These are phyloP conservation scores for Lepisosteus osseus DNA, from an alignment of 2,113 vertebrate species.

Conservation along the genomic window DNA sequence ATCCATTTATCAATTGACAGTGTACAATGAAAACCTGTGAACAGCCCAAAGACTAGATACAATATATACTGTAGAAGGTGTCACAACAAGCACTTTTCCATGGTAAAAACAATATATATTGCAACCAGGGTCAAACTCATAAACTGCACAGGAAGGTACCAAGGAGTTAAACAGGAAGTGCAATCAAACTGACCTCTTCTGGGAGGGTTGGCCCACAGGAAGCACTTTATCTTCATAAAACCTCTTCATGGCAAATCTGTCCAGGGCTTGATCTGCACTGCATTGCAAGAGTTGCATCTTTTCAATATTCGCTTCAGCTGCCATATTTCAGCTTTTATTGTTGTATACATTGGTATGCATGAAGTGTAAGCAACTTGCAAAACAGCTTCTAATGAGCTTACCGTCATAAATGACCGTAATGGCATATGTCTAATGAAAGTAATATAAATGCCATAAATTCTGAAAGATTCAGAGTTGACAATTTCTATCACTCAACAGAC, in stretches of 20 bases:
- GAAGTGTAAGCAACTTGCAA: no score
- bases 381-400: no score
- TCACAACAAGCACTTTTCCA: neutral
- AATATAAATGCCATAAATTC: no score
- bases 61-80: neutral
- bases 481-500: no score
- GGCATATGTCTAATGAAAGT: no score
- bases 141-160: constrained; percentile 3
- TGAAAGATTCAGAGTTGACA: no score
- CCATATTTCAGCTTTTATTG: no score
- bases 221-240: constrained; percentile 98
- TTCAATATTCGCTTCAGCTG: no score
- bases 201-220: constrained; percentile 91
- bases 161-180: constrained; percentile 25
- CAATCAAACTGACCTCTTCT: constrained; percentile 80
- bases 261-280: constrained; percentile 92
- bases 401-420: no score
- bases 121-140: constrained; percentile 17
- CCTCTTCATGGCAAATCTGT: constrained; percentile 97
- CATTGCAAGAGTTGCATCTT: constrained; percentile 16
- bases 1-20: neutral
- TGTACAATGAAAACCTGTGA: neutral
- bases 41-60: neutral
- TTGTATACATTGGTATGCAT: no score
- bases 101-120: neutral